Evolutionary conservation across 2,113 vertebrate genomes (phyloP), one percentile per base, ranked within the genome.

Genomic region (Entosphenus tridentatus): DNA sequence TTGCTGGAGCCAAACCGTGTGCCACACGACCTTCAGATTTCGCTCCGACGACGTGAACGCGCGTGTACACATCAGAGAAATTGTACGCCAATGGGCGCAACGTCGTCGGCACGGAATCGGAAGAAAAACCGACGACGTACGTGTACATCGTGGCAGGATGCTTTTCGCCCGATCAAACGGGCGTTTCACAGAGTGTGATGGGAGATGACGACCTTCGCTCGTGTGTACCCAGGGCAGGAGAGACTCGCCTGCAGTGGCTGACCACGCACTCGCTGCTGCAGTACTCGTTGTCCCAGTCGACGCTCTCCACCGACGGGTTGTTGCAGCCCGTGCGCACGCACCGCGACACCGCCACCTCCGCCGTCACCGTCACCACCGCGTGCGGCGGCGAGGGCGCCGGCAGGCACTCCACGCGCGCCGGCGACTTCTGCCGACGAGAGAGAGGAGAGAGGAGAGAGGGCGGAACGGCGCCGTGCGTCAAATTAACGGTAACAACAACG

Each of bases 251-350:
- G 85, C 87, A 89, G 73, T 93, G 87, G 9, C 84, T 87, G 65
- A 87, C 87, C 39, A 90, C 86, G 73, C 87, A 93, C 77, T 89
- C 86, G 17, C 82, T 89, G 79, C 87, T 89, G 74, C 87, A 93
- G 74, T 89, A 89, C 57, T 91, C 87, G 56, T 80, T 80, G 79
- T 91, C 87, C 87, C 87, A 93, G 80, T 91, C 88, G 69, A 83
- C 82, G 77, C 82, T 87, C 73, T 82, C 80, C 70, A 91, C 79
- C 0, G 88, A 84, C 0, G 81, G 78, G 73, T 89, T 93, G 69
- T 77, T 85, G 74, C 87, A 91, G 71, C 88, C 88, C 2, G 80
- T 84, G 0, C 88, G 82, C 18, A 86, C 76, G 10, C 88, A 93
- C n/a, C 85, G 78, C 68, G 62, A 21, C 21, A 65, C n/a, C n/a